These are phyloP conservation scores for Oligia latruncula DNA, from an alignment of 2,888 invertebrate genomes.

Conservation along the genomic window DNA sequence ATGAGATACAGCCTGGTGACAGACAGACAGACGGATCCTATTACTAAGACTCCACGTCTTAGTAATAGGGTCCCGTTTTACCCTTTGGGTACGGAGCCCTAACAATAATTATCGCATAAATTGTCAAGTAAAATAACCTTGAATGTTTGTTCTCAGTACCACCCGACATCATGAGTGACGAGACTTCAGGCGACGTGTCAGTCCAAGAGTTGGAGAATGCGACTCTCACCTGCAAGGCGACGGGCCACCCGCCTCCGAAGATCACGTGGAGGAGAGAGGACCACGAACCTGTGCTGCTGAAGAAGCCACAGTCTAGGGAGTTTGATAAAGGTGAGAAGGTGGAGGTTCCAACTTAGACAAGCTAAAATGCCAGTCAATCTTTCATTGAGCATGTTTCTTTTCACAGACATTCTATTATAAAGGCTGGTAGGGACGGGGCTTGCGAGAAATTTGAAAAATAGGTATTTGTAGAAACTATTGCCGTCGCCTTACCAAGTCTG, in stretches of 20 bases:
- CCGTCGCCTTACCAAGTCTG: too few relatives aligned
- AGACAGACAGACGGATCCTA: too few relatives aligned
- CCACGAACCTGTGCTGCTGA: constrained; percentile 91
- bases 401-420: background rate
- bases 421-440: too few relatives aligned
- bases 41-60: too few relatives aligned
- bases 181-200: constrained; percentile 94
- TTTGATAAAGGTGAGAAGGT: constrained; percentile 83
- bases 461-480: too few relatives aligned
- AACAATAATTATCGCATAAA: background rate
- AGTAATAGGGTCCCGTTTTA: too few relatives aligned
- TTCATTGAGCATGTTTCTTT: background rate
- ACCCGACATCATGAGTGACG: constrained; percentile 94
- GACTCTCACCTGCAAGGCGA: constrained; percentile 95
- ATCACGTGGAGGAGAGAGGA: constrained; percentile 96
- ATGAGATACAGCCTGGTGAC: too few relatives aligned
- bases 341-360: too few relatives aligned
- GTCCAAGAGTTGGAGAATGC: constrained; percentile 96
- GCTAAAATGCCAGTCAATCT: background rate
- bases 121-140: background rate
- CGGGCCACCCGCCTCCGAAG: constrained; percentile 94
- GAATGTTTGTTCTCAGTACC: constrained; percentile 90
- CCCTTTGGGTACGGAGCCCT: too few relatives aligned
- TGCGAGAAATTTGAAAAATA: too few relatives aligned
- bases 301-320: constrained; percentile 87